A percentile compares a stretch with the other conserved stretches of the same genome.
Evolutionary conservation across 2,888 invertebrate genomes (phyloP).

Genomic region (Stenoptilia bipunctidactyla): DNA sequence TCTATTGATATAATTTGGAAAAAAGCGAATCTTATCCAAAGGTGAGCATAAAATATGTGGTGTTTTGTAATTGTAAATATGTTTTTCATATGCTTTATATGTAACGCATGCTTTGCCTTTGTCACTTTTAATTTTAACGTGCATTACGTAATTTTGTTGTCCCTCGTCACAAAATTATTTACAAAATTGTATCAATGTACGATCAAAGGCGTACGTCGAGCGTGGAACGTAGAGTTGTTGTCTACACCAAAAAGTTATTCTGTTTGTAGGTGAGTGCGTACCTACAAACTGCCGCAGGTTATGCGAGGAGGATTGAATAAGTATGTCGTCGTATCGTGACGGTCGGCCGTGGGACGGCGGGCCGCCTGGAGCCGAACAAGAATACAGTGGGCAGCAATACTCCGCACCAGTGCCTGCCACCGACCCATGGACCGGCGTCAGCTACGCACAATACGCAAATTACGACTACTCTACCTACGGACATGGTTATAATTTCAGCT

Average conservation of each 20-base stretch:
- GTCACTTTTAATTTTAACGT: constrained; percentile 16
- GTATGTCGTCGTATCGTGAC: constrained; percentile 62
- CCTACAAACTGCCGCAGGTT: constrained; percentile 72
- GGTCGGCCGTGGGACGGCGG: constrained; percentile 61
- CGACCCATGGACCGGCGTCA: constrained; percentile 60
- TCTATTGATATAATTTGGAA: constrained; percentile 35
- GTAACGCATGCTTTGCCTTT: constrained; percentile 34
- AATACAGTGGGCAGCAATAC: constrained; percentile 41
- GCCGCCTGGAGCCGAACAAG: constrained; percentile 67
- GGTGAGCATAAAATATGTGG: constrained; percentile 52
- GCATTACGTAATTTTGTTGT: constrained; percentile 66
- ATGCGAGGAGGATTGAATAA: constrained; percentile 53
- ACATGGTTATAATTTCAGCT: constrained; percentile 38
- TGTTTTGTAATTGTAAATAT: constrained; percentile 24
- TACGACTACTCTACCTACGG: constrained; percentile 46
- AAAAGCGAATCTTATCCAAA: constrained; percentile 39
- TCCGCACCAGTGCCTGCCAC: constrained; percentile 44
- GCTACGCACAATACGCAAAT: constrained; percentile 49
- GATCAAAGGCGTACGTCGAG: constrained; percentile 41
- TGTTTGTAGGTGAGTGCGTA: constrained; percentile 77
- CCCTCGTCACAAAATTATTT: constrained; percentile 48
- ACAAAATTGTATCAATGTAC: constrained; percentile 34
- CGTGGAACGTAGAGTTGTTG: constrained; percentile 53
- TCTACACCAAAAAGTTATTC: constrained; percentile 78
- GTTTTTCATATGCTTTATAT: constrained; percentile 25